Base-by-base conservation (phyloP, 2,888 invertebrate genomes). In the Alsophila aescularia region DNA sequence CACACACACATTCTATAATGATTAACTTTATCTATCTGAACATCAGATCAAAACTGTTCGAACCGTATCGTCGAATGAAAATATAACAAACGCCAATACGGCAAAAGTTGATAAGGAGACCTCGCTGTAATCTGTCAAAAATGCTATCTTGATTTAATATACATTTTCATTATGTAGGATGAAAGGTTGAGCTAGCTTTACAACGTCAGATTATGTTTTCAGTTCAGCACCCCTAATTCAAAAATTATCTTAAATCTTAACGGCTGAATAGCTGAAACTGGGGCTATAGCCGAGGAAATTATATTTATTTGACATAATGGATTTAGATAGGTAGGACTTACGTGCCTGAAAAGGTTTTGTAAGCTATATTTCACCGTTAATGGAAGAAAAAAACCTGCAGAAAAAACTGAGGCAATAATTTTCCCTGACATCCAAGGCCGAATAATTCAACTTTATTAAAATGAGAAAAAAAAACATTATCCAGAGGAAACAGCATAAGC, bases 291-390 rank as follows among this genome's bases (percentile, higher is more conserved):
- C 16, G 35, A 35, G 27, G 37, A 48, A 52, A 52, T 51, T 56
- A 48, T 56, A 35, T 48, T 48, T 49, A 54, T 54, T 57, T 52
- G 49, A 47, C 54, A 52, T 34, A 54, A 60, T 44, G 44, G 36
- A 36, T 29, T 57, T 52, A 48, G 51, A 49, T 40, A 52, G 31
- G 40, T 40, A 52, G 35, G 35, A 44, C 10, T 45, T 60, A 49
- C 45, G 41, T 50, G 42, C 14, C 39, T 13, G 47, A n/a, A 32
- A 48, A 16, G 32, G 45, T 39, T 29, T 49, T 52, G 7, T 24
- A 10, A 27, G 36, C 34, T 21, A 50, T 43, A 54, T 48, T 40
- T 42, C 43, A 13, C 34, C 35, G 18, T 44, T 40, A 52, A 13
- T 41, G 27, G 15, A 47, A 45, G 31, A 43, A 39, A 41, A 37